Evolutionary conservation across 2,113 vertebrate genomes (phyloP), one percentile per base, ranked within the genome.

Genomic region (Dipodomys stephensi): DNA sequence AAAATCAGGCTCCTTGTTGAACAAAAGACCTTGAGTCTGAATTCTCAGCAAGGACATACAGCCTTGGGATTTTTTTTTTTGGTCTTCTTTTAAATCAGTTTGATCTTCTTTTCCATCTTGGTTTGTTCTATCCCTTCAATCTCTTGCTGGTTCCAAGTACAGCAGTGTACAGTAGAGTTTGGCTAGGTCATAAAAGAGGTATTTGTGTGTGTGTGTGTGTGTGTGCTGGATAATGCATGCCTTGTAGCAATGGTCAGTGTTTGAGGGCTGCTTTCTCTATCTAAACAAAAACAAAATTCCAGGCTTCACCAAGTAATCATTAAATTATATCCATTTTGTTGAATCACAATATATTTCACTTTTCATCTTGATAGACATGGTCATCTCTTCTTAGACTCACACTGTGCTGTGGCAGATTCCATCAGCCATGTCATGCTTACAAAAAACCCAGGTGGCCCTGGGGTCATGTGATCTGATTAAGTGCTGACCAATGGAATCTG

Each of bases 1-100:
- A 71, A 95, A 96, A 96, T 67, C 77, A 94, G 90, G 71, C 1
- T 87, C 88, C 91, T 93, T 83, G 86, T 90, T 89, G 83, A 82
- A 89, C 87, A 69, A 87, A 94, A 87, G 57, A 64, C 71, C 83
- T 92, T 67, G 93, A 35, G 87, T 69, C 92, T 84, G 65, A 92
- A 92, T 87, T 88, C 18, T 57, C 1, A 39, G 46, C 25, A 88
- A 96, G 97, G 95, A 6, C 85, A 94, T 80, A 83, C 13, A 46
- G 46, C 16, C 18, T 81, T 80, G 4, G 71, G 49, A 11, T 12
- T 49, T 49, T 49, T 49, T 49, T 12, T 49, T 49, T 49, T 39
- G 39, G 39, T 39, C 39, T 39, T 49, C 49, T 73, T 86, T 88
- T 49, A 22, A 23, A 39, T 65, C 22, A 71, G 30, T 44, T 39